Evolutionary conservation across 2,888 invertebrate species (phyloP).

Genomic region (Microctonus hyperodae): DNA sequence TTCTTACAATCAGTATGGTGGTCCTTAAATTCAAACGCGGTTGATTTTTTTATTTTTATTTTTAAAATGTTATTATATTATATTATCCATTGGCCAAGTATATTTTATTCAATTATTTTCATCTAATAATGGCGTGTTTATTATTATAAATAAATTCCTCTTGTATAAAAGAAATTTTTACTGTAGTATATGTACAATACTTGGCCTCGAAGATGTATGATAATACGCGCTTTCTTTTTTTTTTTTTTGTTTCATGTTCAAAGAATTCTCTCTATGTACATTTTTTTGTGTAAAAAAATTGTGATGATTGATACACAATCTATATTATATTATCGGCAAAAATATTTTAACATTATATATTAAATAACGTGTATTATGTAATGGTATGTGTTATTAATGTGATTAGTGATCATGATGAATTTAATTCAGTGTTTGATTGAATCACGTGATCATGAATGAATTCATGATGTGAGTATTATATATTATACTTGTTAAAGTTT

Average conservation of each 20-base stretch:
- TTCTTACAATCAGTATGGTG: conserved; percentile 80
- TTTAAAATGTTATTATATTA: background rate
- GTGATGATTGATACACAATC: background rate
- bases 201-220: too few relatives aligned
- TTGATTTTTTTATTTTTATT: too few relatives aligned
- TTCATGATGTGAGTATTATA: background rate
- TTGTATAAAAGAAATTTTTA: background rate
- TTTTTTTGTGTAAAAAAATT: background rate
- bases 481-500: background rate
- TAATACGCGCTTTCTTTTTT: background rate
- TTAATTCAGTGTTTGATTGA: background rate
- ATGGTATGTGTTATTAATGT: background rate
- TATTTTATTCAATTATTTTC: background rate
- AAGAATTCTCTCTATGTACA: background rate
- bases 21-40: conserved; percentile 84
- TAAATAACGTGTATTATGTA: background rate
- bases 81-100: conserved; percentile 2
- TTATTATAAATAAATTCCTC: background rate
- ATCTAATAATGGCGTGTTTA: background rate
- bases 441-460: background rate
- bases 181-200: background rate
- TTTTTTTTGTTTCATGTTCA: too few relatives aligned
- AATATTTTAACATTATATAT: background rate
- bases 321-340: background rate
- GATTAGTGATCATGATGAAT: background rate